phyloP scores from a whole-genome alignment of 2,888 invertebrate species.

The Caenorhabditis sp. region DNA sequence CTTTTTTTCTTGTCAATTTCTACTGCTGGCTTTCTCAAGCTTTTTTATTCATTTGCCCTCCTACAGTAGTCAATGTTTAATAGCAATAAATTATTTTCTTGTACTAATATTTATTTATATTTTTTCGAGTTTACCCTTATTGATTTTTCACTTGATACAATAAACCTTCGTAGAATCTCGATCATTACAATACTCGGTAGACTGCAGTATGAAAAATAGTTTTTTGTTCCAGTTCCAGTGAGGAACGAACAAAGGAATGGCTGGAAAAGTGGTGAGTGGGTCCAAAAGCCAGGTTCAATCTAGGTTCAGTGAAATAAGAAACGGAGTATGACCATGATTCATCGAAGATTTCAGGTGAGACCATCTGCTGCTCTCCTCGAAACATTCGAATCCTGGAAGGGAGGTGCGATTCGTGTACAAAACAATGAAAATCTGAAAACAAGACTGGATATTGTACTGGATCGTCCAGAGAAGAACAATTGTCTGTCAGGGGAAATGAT shows the following conservation, averaged over 20 bases:
- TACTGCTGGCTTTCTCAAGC: constrained; percentile 5
- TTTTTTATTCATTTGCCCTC: constrained; percentile 33
- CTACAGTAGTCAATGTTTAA: constrained; percentile 24
- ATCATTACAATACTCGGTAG: neutral
- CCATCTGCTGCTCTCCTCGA: constrained; percentile 38
- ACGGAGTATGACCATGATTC: too few species aligned
- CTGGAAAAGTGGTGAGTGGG: constrained; percentile 38
- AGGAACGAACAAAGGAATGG: constrained; percentile 13
- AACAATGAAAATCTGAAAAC: constrained; percentile 25
- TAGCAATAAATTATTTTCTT: constrained; percentile 66
- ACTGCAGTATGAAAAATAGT: neutral
- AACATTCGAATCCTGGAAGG: constrained; percentile 48
- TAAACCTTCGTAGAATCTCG: constrained; percentile 39
- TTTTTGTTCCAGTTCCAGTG: neutral
- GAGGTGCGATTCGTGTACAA: constrained; percentile 46
- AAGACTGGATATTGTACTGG: constrained; percentile 62
- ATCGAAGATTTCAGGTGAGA: constrained; percentile 24
- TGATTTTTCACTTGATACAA: constrained; percentile 10
- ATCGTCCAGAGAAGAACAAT: constrained; percentile 71
- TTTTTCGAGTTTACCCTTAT: neutral
- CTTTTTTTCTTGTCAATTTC: constrained; percentile 1
- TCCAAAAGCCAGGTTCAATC: too few species aligned
- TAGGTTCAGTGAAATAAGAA: too few species aligned
- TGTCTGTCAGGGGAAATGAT: constrained; percentile 71
- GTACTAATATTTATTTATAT: neutral